phyloP scores from a whole-genome alignment of 2,888 invertebrate species.

The Priocnemis perturbator region DNA sequence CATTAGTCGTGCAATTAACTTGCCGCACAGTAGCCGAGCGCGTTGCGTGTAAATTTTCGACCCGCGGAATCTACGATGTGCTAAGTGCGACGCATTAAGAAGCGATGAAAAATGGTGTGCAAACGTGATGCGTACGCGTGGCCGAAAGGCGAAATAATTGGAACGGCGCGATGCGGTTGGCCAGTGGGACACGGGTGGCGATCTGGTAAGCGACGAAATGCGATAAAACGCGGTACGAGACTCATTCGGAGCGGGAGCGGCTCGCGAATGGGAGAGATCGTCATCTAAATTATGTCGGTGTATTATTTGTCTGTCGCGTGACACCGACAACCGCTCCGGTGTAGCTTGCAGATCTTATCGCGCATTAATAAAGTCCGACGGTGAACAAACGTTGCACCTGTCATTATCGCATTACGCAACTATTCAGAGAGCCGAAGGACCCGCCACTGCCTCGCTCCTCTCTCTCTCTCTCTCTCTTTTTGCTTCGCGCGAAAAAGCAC shows the following conservation, averaged over 20 bases:
- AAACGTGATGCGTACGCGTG: background rate
- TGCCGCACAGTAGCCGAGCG: no score
- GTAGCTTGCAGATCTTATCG: slow-evolving; percentile 55
- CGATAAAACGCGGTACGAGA: slow-evolving; percentile 22
- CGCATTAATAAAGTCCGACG: slow-evolving; percentile 49
- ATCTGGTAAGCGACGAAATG: slow-evolving; percentile 10
- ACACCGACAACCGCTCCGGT: slow-evolving; percentile 41
- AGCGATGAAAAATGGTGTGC: background rate
- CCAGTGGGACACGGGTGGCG: no score
- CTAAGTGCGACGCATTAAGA: background rate
- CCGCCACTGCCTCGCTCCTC: slow-evolving; percentile 16
- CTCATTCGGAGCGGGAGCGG: slow-evolving; percentile 32
- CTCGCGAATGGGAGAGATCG: slow-evolving; percentile 38
- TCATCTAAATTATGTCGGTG: slow-evolving; percentile 53
- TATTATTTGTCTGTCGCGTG: slow-evolving; percentile 55
- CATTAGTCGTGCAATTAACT: no score
- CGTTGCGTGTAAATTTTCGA: no score
- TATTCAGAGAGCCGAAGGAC: slow-evolving; percentile 15
- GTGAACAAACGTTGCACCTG: slow-evolving; percentile 57
- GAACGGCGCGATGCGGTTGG: background rate
- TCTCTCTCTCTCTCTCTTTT: slow-evolving; percentile 16
- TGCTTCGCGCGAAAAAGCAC: background rate
- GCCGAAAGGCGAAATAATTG: background rate
- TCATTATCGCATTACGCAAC: slow-evolving; percentile 63
- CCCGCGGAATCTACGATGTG: no score